Base-by-base conservation (phyloP, 1,140 invertebrate species). In the Temnothorax longispinosus region DNA sequence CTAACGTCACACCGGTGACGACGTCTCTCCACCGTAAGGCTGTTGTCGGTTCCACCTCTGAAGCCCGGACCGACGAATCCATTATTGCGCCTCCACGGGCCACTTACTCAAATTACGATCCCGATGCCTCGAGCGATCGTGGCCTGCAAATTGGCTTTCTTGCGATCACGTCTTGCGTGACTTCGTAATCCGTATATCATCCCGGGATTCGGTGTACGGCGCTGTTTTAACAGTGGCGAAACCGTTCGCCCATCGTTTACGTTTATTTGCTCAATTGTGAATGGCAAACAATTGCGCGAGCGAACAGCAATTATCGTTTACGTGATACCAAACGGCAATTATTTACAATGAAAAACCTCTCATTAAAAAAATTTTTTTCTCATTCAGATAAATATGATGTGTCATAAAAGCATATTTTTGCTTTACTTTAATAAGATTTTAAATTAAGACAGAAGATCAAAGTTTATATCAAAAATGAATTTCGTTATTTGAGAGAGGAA, bases 1-100 rank as follows among this genome's bases (percentile, higher is more conserved):
- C 86, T 78, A 90, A 91, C 85, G 89, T 88, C 90, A 86, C 78
- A 67, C 67, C 38, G 58, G 35, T 71, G 86, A 81, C 82, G 67
- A 84, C 27, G 87, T 65, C 50, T 60, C 44, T 44, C 54, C 38
- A 15, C 41, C 67, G 64, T 65, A 60, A 47, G 62, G 56, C 50
- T 67, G 69, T 87, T 87, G 87, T 88, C 87, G 52, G 52, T 84
- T 60, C 27, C 69, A 38, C n/a, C 54, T 41, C 41, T 81, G 52
- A 47, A 80, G 60, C 52, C 38, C 52, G 38, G 32, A 50, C 21
- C 69, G 47, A 52, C 58, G 86, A 77, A 87, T 87, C 86, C 78
- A 87, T 89, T 87, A 87, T 87, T 67, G 71, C 85, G 69, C 86
- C 85, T 81, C 77, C 60, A 64, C 50, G 50, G 77, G 62, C 52